These are phyloP conservation scores for Acleris holmiana DNA, from an alignment of 2,888 invertebrate species.

Conservation along the genomic window DNA sequence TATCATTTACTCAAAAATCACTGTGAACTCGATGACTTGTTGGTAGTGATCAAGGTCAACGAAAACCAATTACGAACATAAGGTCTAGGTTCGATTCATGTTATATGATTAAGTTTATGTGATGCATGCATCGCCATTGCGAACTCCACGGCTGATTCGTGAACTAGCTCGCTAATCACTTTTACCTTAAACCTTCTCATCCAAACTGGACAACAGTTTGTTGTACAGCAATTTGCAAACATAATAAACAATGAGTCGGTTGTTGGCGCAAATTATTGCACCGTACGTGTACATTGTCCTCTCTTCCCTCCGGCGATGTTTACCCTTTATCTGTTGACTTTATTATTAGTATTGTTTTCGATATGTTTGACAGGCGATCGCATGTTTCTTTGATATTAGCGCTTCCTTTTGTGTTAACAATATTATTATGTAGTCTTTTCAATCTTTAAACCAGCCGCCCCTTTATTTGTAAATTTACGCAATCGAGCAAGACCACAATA, in stretches of 20 bases:
- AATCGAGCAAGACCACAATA: no score
- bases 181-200: constrained; percentile 39
- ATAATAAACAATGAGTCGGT: constrained; percentile 64
- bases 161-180: background rate
- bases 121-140: no score
- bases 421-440: no score
- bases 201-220: constrained; percentile 54
- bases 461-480: no score
- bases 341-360: constrained; percentile 38
- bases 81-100: no score
- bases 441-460: no score
- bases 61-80: no score
- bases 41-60: no score
- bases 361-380: constrained; percentile 10
- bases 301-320: constrained; percentile 52
- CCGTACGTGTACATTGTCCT: constrained; percentile 69
- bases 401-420: background rate
- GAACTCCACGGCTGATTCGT: no score
- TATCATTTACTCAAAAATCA: no score
- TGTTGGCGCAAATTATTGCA: constrained; percentile 56
- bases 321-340: constrained; percentile 45
- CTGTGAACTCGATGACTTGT: no score
- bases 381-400: constrained; percentile 10
- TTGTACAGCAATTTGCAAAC: constrained; percentile 62
- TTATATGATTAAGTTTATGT: no score